Evolutionary conservation across 2,797 vertebrate genomes (phyloP), one percentile per base, ranked within the genome.

Genomic region (Ambastaia sidthimunki): DNA sequence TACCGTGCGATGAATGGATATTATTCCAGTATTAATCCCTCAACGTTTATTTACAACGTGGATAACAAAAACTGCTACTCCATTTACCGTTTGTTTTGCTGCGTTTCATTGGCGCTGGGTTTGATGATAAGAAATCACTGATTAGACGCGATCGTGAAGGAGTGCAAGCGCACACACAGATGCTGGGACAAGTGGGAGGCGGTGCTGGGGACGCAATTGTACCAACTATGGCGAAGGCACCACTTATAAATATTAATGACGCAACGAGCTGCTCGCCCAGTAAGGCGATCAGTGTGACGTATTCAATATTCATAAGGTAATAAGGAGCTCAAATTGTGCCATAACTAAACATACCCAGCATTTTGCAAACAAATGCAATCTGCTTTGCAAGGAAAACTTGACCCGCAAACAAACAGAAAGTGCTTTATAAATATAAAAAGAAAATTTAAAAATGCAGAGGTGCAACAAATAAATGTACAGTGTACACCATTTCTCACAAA

Each of bases 11-110:
- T 80, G 82, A 86, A 85, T 87, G 82, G 47, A 11, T 66, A 31
- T 54, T 70, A 34, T 84, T 86, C 71, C 90, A 88, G 87, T 77
- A 60, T 68, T 81, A 82, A 89, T 91, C 93, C 93, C 93, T 93
- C 72, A 75, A 86, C 79, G 66, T 41, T 59, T 2, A 68, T 68
- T 60, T 50, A 28, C 28, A 81, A 72, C 65, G 71, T 59, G 81
- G 21, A 81, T 57, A 65, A 13, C 48, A 74, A 55, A 65, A 65
- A 37, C 81, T 84, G 81, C 84, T 88, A 84, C 88, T 90, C 79
- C 86, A 84, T 87, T 57, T 31, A 84, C 18, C 63, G 18, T 48
- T 66, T 74, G 44, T 80, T 77, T 57, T 13, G 44, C 37, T 18
- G 68, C 60, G 78, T 89, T 34, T 82, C 70, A 11, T 73, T 70